Percentiles rank a stretch among this genome's conserved stretches.
Evolutionary conservation across 92 coral and sea anemone species (phyloP).

Genomic region (Epizoanthus fatuus): DNA sequence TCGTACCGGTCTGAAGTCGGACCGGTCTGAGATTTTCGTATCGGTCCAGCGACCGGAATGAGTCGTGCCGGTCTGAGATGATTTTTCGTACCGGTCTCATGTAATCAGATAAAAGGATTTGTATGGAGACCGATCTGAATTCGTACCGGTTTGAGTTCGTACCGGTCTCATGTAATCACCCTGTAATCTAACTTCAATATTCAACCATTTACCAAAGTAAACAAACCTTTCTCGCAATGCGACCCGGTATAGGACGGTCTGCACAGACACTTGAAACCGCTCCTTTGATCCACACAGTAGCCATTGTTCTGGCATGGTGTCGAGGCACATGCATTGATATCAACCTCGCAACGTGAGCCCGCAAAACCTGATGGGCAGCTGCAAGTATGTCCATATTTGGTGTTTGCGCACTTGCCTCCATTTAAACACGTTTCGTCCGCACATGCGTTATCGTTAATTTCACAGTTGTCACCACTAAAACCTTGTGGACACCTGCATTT

Average conservation of each 20-base stretch:
- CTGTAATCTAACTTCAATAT: too few species aligned
- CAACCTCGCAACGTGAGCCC: conserved; percentile 81
- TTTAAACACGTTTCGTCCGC: conserved; percentile 86
- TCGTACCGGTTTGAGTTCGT: too few species aligned
- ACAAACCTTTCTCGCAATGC: conserved; percentile 87
- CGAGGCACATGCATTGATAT: conserved; percentile 87
- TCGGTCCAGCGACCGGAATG: too few species aligned
- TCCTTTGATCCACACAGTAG: conserved; percentile 80
- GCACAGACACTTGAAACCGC: conserved; percentile 89
- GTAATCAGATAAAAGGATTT: too few species aligned
- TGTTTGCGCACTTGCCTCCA: conserved; percentile 78
- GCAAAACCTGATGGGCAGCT: conserved; percentile 78
- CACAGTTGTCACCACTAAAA: conserved; percentile 90
- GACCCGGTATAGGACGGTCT: conserved; percentile 84
- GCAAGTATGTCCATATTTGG: conserved; percentile 84
- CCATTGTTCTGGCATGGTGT: conserved; percentile 93
- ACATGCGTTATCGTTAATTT: conserved; percentile 87
- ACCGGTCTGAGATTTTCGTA: too few species aligned
- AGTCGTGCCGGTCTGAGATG: too few species aligned
- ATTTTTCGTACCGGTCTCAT: too few species aligned
- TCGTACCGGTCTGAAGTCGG: too few species aligned
- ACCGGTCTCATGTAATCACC: too few species aligned
- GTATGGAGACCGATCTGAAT: too few species aligned
- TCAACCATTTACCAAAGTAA: too few species aligned
- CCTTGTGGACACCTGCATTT: conserved; percentile 81